A percentile compares a stretch with the other conserved stretches of the same genome.
phyloP scores from a whole-genome alignment of 2,797 vertebrate genomes.

The Aplochiton taeniatus region DNA sequence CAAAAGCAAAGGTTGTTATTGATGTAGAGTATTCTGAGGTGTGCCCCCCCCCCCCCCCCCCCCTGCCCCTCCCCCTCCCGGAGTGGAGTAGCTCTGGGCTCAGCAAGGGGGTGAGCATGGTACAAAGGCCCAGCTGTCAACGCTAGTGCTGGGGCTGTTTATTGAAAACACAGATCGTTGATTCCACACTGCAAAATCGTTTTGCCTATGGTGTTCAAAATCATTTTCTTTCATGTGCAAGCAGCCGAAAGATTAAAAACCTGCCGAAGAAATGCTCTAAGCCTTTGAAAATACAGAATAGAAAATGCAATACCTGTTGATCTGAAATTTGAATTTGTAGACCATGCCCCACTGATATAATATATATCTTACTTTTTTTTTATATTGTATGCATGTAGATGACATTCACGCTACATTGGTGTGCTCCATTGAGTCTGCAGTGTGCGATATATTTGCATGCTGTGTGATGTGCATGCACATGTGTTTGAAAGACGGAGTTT shows the following conservation, averaged over 20 bases:
- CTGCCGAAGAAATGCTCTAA: slow-evolving; percentile 1
- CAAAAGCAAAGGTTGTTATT: slow-evolving; percentile 22
- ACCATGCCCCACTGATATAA: too few species aligned
- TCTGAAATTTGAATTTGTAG: too few species aligned
- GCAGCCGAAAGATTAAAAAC: slow-evolving; percentile 40
- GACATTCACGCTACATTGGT: too few species aligned
- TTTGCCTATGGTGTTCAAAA: slow-evolving; percentile 61
- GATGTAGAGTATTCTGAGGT: slow-evolving; percentile 33
- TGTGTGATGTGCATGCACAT: not conserved
- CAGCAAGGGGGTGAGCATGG: slow-evolving; percentile 29
- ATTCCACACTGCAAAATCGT: slow-evolving; percentile 65
- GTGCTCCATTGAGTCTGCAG: too few species aligned
- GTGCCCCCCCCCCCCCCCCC: not conserved
- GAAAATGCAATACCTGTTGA: not conserved
- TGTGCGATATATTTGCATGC: not conserved
- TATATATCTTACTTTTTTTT: too few species aligned
- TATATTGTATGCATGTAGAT: too few species aligned
- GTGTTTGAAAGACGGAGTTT: not conserved
- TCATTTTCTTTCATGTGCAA: slow-evolving; percentile 38
- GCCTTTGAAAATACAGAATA: slow-evolving; percentile 2
- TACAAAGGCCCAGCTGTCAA: slow-evolving; percentile 56
- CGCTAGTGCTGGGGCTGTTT: slow-evolving; percentile 50
- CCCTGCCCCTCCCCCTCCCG: not conserved
- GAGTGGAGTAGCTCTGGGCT: slow-evolving; percentile 15
- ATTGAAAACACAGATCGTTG: slow-evolving; percentile 41